Evolutionary conservation across 2,797 vertebrate genomes (phyloP).

Genomic region (Anolis apletophallus): DNA sequence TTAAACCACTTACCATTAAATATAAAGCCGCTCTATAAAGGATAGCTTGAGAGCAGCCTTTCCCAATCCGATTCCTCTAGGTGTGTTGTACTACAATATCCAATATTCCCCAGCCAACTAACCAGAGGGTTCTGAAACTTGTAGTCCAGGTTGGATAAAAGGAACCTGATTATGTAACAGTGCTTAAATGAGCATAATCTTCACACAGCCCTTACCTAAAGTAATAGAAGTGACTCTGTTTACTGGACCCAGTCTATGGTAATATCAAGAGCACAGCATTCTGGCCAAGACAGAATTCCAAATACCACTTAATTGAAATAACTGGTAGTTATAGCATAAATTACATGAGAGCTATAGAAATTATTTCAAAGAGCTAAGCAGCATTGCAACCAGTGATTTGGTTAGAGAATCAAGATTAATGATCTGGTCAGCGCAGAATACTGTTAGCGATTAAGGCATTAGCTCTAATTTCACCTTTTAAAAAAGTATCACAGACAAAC

Average conservation of each 20-base stretch:
- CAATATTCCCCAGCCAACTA: neutral
- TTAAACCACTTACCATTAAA: constrained; percentile 18
- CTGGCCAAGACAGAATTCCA: constrained; percentile 36
- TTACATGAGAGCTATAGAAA: neutral
- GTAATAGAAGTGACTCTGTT: neutral
- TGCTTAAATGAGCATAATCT: neutral
- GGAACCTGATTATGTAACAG: constrained; percentile 19
- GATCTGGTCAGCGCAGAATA: neutral
- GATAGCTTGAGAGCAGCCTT: neutral
- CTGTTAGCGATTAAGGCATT: constrained; percentile 10
- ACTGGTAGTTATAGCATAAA: constrained; percentile 49
- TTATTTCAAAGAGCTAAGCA: constrained; percentile 1
- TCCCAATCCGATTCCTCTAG: no score
- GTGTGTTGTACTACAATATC: neutral
- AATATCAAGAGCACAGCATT: constrained; percentile 5
- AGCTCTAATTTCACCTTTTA: neutral
- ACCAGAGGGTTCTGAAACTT: neutral
- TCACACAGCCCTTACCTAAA: neutral
- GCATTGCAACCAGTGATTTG: neutral
- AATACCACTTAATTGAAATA: constrained; percentile 28
- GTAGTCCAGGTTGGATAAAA: constrained; percentile 6
- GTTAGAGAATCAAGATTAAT: neutral
- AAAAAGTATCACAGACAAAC: neutral
- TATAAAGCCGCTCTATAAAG: constrained; percentile 15
- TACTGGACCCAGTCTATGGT: neutral